A percentile compares a stretch with the other conserved stretches of the same genome.
Conservation (phyloP, 2,797 vertebrate genomes). For the Coendou prehensilis region DNA sequence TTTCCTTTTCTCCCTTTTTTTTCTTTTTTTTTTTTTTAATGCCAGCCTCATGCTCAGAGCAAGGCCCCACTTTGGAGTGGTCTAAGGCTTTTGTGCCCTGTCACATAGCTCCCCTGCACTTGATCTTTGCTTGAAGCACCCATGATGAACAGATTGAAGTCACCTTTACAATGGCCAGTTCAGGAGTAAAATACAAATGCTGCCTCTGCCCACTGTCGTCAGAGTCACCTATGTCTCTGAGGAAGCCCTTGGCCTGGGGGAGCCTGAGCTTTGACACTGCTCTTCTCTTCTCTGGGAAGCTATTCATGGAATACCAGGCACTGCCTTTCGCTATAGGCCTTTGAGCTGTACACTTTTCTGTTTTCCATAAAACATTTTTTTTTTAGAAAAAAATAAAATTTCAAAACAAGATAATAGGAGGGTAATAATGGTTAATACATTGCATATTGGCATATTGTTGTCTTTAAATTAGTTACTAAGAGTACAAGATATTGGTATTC, state of each 20-base stretch:
- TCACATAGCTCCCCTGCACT: neutral
- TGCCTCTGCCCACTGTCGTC: neutral
- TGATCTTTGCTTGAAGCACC: neutral
- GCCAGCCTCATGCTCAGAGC: neutral
- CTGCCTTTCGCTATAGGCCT: neutral
- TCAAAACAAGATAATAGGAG: too few species aligned
- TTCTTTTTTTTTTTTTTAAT: conserved; percentile 50
- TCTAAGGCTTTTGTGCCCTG: neutral
- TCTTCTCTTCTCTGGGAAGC: neutral
- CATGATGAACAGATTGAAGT: conserved; percentile 26
- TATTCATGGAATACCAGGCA: neutral
- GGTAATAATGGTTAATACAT: too few species aligned
- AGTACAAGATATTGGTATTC: too few species aligned
- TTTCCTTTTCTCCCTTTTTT: conserved; percentile 61
- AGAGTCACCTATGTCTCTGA: neutral
- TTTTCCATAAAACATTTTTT: neutral
- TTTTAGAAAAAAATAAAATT: too few species aligned
- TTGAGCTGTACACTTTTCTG: neutral
- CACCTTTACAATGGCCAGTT: conserved; percentile 21
- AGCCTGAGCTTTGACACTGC: neutral
- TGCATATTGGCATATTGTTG: too few species aligned
- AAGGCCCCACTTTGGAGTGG: neutral
- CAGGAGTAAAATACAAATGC: neutral
- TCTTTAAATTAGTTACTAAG: too few species aligned
- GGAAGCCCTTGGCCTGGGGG: conserved; percentile 24